These are phyloP conservation scores for Stegastes partitus DNA, from an alignment of 2,113 vertebrate species.

Conservation along the genomic window DNA sequence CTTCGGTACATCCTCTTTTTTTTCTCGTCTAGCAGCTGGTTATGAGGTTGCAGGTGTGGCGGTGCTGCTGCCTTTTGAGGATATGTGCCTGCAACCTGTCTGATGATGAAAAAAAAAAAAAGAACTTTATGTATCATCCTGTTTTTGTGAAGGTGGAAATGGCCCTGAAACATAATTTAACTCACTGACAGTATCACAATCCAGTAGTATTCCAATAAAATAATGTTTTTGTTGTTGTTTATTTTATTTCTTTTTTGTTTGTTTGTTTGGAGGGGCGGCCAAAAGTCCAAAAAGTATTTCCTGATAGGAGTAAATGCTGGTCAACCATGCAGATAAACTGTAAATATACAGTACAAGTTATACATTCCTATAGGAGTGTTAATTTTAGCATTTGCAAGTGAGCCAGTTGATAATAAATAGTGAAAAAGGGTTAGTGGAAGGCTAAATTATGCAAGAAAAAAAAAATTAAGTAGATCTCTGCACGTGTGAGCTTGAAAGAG, in stretches of 20 bases:
- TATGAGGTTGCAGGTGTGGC: constrained; percentile 51
- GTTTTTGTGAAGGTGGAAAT: neutral
- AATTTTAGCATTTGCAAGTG: constrained; percentile 15
- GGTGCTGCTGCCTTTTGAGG: constrained; percentile 39
- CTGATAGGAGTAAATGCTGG: neutral
- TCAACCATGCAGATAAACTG: neutral
- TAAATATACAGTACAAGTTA: constrained; percentile 6
- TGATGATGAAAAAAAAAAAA: constrained; percentile 35
- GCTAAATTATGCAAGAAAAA: constrained; percentile 69
- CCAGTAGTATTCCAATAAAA: too few relatives aligned
- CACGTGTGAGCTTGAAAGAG: constrained; percentile 47
- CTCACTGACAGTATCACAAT: too few relatives aligned
- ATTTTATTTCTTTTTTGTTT: neutral
- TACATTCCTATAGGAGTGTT: constrained; percentile 18
- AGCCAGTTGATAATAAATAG: constrained; percentile 23
- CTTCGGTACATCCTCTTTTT: neutral
- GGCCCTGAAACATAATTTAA: neutral
- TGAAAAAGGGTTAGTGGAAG: constrained; percentile 28
- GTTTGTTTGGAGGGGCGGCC: neutral
- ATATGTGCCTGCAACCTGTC: constrained; percentile 33
- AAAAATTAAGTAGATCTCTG: constrained; percentile 67
- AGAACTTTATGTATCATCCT: constrained; percentile 19
- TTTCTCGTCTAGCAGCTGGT: constrained; percentile 33
- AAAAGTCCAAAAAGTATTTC: constrained; percentile 8
- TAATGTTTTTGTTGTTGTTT: too few relatives aligned